Evolutionary conservation across 2,797 vertebrate genomes (phyloP).

Genomic region (Crenuchus spilurus): DNA sequence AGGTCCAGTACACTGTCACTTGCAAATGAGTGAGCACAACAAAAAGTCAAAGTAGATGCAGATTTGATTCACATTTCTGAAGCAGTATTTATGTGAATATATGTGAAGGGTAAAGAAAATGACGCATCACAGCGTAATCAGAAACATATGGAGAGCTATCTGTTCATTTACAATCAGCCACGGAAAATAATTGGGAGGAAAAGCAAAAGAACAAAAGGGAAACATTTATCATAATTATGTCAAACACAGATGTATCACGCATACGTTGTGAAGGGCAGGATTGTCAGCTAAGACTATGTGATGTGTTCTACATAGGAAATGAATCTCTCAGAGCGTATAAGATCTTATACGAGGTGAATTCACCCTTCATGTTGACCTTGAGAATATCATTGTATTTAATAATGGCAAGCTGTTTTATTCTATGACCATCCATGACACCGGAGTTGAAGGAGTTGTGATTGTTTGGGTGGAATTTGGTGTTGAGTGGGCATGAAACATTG

Average conservation of each 20-base stretch:
- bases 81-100: conserved; percentile 21
- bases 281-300: conserved; percentile 1
- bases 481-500: neutral
- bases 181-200: conserved; percentile 30
- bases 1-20: conserved; percentile 40
- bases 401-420: neutral
- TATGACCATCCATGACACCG: neutral
- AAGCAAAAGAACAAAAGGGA: conserved; percentile 28
- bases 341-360: neutral
- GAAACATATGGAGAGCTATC: conserved; percentile 38
- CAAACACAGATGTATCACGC: conserved; percentile 4
- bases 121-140: conserved; percentile 35
- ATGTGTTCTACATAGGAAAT: neutral
- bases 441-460: neutral
- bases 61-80: neutral
- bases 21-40: conserved; percentile 11
- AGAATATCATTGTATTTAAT: neutral
- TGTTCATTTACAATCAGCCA: conserved; percentile 25
- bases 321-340: neutral
- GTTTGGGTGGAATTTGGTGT: conserved; percentile 3
- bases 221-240: conserved; percentile 41
- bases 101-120: conserved; percentile 27
- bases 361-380: neutral
- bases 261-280: conserved; percentile 13
- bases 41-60: conserved; percentile 2